These are phyloP conservation scores for Epizoanthus stellaris DNA, from an alignment of 92 coral and sea anemone species.

Conservation along the genomic window DNA sequence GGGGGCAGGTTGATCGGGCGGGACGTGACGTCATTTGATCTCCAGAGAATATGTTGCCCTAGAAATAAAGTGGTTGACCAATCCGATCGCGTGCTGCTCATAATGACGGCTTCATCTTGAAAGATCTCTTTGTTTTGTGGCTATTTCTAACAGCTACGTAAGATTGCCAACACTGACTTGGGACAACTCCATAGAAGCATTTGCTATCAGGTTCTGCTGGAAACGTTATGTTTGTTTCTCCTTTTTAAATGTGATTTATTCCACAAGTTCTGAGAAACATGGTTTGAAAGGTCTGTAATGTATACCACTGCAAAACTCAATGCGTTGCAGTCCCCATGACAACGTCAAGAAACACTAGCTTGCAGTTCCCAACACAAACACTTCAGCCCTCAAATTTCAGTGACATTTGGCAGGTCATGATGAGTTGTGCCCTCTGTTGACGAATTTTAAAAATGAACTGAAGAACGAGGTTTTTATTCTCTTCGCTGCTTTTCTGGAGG, in stretches of 20 bases:
- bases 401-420: constrained; percentile 5
- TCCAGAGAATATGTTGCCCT: constrained; percentile 80
- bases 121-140: constrained; percentile 50
- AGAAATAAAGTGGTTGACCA: constrained; percentile 66
- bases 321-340: constrained; percentile 26
- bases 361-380: background rate
- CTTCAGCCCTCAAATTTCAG: background rate
- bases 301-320: background rate
- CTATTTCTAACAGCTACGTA: constrained; percentile 67
- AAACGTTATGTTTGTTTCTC: background rate
- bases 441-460: background rate
- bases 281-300: constrained; percentile 12
- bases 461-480: constrained; percentile 15
- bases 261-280: background rate
- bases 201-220: background rate
- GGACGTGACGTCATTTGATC: constrained; percentile 96
- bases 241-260: background rate
- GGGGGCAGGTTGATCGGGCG: constrained; percentile 91
- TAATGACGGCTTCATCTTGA: constrained; percentile 53
- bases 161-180: constrained; percentile 18
- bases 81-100: constrained; percentile 57
- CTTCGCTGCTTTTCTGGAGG: background rate
- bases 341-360: constrained; percentile 7
- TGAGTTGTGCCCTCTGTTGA: background rate
- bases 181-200: background rate